Evolutionary conservation across 2,113 vertebrate genomes (phyloP).

Genomic region (Oncorhynchus mykiss): DNA sequence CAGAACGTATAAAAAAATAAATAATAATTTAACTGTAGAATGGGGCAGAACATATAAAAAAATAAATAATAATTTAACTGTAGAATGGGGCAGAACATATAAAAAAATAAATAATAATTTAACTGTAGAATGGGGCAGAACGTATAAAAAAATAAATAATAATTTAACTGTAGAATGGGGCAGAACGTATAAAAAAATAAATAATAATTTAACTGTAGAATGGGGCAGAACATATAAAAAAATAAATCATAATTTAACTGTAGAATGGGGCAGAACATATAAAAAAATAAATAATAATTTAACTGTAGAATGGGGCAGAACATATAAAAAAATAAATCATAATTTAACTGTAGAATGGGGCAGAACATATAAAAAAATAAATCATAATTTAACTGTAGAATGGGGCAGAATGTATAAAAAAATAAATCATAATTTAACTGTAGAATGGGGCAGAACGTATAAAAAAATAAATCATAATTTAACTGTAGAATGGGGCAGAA

Average conservation of each 20-base stretch:
- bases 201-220: not conserved
- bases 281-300: not conserved
- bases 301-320: constrained; percentile 12
- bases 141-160: not conserved
- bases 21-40: constrained; percentile 2
- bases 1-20: not conserved
- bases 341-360: constrained; percentile 6
- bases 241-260: not conserved
- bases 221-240: not conserved
- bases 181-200: not conserved
- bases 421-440: not conserved
- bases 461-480: fast-evolving
- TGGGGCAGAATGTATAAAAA: not conserved
- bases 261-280: constrained; percentile 3
- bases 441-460: constrained; percentile 5
- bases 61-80: not conserved
- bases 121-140: constrained; percentile 12
- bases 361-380: not conserved
- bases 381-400: not conserved
- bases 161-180: constrained; percentile 6
- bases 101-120: not conserved
- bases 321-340: not conserved
- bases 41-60: not conserved
- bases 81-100: constrained; percentile 3
- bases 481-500: constrained; percentile 12